Base-by-base conservation (phyloP, 1,140 invertebrate genomes). In the Ladona fulva region DNA sequence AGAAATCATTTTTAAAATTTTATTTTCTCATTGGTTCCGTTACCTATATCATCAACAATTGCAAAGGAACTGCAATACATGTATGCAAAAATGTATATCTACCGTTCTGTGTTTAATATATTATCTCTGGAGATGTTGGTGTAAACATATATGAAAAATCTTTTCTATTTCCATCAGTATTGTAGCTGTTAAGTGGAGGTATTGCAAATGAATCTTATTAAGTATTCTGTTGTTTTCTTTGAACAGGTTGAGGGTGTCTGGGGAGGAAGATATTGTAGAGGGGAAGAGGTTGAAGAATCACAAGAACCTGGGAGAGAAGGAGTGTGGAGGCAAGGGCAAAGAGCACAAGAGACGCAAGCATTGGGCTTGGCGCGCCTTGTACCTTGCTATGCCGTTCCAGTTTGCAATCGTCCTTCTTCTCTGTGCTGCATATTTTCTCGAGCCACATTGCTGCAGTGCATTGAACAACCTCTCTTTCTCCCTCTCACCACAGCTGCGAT, bases 401-500 rank as follows among this genome's bases (percentile, higher is more conserved):
- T 82, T 96, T 77, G 94, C 94, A 0, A 85, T 97, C 22, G 88
- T 96, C 25, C 91, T 94, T 0, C 86, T 96, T 16, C 52, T 66
- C 5, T 66, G n/a, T 78, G 89, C 94, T 25, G 92, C 92, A 5
- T 95, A 92, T 84, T 87, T 95, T 16, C 87, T 95, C 79, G 94
- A 95, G 81, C 90, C 92, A 12, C 90, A 90, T 5, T 88, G 92
- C 52, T 95, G 94, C 83, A 94, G 96, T 83, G 89, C 91, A 16
- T 88, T 94, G 78, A 95, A 96, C 85, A 94, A 92, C 77, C 89
- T 96, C 79, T 91, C 91, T 29, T 87, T 93, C 81, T 94, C 93
- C 0, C 86, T 96, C 24, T 92, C 92, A 5, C 94, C 94, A 1
- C 94, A 96, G 82, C n/a, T 66, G 12, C 52, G n/a, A 6, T 66